Evolutionary conservation across 2,113 vertebrate genomes (phyloP).

Genomic region (Rissa tridactyla): DNA sequence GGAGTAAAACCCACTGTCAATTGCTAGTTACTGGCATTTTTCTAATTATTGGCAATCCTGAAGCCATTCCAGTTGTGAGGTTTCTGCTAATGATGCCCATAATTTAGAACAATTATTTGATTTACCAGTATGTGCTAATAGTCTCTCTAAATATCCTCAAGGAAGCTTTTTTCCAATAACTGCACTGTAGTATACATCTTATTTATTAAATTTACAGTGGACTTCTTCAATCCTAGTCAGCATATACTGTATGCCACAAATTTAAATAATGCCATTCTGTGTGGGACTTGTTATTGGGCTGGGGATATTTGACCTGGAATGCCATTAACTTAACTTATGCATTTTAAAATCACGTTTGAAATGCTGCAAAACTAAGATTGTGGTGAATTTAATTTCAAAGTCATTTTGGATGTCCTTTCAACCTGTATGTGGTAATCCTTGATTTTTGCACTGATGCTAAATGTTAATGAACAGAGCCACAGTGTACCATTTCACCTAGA

Average conservation of each 20-base stretch:
- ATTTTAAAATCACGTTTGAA: constrained; percentile 77
- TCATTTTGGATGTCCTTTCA: constrained; percentile 73
- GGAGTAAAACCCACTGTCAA: not conserved
- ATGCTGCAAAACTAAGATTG: constrained; percentile 74
- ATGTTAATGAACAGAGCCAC: constrained; percentile 81
- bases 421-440: constrained; percentile 77
- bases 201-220: constrained; percentile 53
- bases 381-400: constrained; percentile 79
- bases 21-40: not conserved
- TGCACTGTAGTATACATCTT: not conserved
- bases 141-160: not conserved
- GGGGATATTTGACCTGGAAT: constrained; percentile 71
- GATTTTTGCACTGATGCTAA: constrained; percentile 75
- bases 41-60: not conserved
- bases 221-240: constrained; percentile 24
- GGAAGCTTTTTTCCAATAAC: not conserved
- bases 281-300: constrained; percentile 58
- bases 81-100: not conserved
- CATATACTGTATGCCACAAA: not conserved
- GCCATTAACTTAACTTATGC: constrained; percentile 73
- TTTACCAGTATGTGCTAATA: not conserved
- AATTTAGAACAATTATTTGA: not conserved
- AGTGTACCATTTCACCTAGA: constrained; percentile 76
- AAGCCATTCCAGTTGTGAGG: not conserved
- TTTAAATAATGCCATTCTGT: constrained; percentile 71